Evolutionary conservation across 30 jellyfish, hydroid and myxozoan genomes (phyloP).

Genomic region (Nemopilema nomurai): DNA sequence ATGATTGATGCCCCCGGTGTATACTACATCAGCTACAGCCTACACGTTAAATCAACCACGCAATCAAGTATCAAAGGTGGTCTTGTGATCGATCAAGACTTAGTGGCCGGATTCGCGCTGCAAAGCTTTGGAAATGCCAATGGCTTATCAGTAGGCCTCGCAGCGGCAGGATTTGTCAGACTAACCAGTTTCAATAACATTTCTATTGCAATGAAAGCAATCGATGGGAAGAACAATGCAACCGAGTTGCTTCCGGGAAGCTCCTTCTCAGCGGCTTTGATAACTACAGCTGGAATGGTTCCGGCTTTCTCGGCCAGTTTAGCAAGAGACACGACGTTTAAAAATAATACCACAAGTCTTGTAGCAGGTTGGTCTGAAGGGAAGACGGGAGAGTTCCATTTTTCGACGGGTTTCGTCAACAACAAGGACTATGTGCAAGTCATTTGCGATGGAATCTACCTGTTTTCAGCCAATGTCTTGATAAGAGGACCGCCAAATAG

Average conservation of each 20-base stretch:
- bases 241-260: slow-evolving; percentile 31
- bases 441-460: slow-evolving; percentile 59
- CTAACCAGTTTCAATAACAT: slow-evolving; percentile 46
- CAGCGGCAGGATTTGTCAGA: slow-evolving; percentile 47
- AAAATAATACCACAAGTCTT: not conserved
- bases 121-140: slow-evolving; percentile 19
- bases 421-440: slow-evolving; percentile 48
- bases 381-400: slow-evolving; percentile 46
- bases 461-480: slow-evolving; percentile 36
- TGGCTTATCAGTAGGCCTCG: not conserved
- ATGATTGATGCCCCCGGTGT: slow-evolving; percentile 36
- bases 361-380: slow-evolving; percentile 43
- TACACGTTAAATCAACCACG: slow-evolving; percentile 8
- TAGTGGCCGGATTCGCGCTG: slow-evolving; percentile 6
- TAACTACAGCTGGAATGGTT: slow-evolving; percentile 60
- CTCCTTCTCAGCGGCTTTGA: slow-evolving; percentile 41
- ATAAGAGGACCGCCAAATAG: slow-evolving; percentile 9
- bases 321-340: not conserved
- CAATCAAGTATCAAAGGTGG: slow-evolving; percentile 15
- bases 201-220: slow-evolving; percentile 11
- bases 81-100: slow-evolving; percentile 33
- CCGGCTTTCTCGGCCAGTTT: slow-evolving; percentile 55
- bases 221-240: not conserved
- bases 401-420: slow-evolving; percentile 53
- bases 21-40: slow-evolving; percentile 42